Percentiles rank a stretch among this genome's conserved stretches.
These are phyloP conservation scores for Neoarius graeffei DNA, from an alignment of 2,113 vertebrate species.

Conservation along the genomic window DNA sequence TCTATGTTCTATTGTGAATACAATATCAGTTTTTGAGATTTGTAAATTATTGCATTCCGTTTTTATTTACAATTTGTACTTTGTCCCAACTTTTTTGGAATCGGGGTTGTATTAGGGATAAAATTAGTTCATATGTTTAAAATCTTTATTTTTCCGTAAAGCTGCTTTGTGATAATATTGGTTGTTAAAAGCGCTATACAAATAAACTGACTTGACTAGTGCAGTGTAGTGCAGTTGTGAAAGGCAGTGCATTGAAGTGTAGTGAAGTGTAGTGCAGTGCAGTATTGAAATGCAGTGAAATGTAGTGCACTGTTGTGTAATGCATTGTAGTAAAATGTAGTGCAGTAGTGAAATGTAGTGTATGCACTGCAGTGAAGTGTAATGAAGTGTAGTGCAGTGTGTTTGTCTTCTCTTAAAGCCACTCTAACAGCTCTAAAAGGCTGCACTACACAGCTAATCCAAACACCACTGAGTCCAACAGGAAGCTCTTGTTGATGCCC, in stretches of 20 bases:
- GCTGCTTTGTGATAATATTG: no score
- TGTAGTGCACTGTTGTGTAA: not conserved
- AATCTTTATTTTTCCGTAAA: no score
- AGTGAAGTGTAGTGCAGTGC: not conserved
- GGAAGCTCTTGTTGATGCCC: not conserved
- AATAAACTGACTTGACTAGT: not conserved
- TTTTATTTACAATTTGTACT: no score
- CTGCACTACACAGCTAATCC: conserved; percentile 7
- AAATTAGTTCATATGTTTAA: no score
- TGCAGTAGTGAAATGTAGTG: not conserved
- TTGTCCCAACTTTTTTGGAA: no score
- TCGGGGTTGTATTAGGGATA: no score
- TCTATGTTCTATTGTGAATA: no score
- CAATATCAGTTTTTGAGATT: no score
- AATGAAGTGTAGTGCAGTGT: not conserved
- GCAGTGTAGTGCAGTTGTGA: not conserved
- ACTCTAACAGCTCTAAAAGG: conserved; percentile 29
- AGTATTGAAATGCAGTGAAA: not conserved
- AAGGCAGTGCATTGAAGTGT: not conserved
- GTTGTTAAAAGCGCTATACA: no score
- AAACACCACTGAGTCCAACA: conserved; percentile 16
- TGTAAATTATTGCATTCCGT: no score
- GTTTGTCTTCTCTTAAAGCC: conserved; percentile 3
- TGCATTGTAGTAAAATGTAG: not conserved
- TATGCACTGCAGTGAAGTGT: not conserved